phyloP scores from a whole-genome alignment of 2,888 invertebrate genomes.

The Lapara coniferarum region DNA sequence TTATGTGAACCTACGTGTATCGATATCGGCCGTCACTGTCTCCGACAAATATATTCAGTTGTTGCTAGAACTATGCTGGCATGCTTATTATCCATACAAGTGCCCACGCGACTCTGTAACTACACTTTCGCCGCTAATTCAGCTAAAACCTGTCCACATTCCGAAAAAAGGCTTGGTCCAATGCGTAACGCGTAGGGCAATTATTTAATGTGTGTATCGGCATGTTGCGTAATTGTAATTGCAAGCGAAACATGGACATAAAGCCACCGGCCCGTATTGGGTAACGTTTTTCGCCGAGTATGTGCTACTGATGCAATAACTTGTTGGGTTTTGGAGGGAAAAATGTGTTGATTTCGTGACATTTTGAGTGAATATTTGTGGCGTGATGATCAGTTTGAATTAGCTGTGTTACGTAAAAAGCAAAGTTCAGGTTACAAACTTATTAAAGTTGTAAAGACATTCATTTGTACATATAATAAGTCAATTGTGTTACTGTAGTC shows the following conservation, averaged over 20 bases:
- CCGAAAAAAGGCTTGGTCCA: constrained; percentile 13
- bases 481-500: too few relatives aligned
- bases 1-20: too few relatives aligned
- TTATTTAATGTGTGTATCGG: constrained; percentile 37
- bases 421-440: too few relatives aligned
- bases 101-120: too few relatives aligned
- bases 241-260: constrained; percentile 36
- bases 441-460: too few relatives aligned
- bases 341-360: constrained; percentile 7
- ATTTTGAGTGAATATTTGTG: neutral
- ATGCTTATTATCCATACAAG: neutral
- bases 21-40: too few relatives aligned
- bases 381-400: too few relatives aligned
- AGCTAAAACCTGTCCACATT: neutral
- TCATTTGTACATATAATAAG: too few relatives aligned
- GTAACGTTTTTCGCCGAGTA: constrained; percentile 38
- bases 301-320: constrained; percentile 26
- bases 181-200: constrained; percentile 32
- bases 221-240: constrained; percentile 28
- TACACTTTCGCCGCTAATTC: neutral
- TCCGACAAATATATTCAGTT: neutral
- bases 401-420: too few relatives aligned
- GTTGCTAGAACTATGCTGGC: neutral
- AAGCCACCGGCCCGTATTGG: constrained; percentile 35
- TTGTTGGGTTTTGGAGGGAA: constrained; percentile 21